These are phyloP conservation scores for Erethizon dorsatum DNA, from an alignment of 2,797 vertebrate species.

Conservation along the genomic window DNA sequence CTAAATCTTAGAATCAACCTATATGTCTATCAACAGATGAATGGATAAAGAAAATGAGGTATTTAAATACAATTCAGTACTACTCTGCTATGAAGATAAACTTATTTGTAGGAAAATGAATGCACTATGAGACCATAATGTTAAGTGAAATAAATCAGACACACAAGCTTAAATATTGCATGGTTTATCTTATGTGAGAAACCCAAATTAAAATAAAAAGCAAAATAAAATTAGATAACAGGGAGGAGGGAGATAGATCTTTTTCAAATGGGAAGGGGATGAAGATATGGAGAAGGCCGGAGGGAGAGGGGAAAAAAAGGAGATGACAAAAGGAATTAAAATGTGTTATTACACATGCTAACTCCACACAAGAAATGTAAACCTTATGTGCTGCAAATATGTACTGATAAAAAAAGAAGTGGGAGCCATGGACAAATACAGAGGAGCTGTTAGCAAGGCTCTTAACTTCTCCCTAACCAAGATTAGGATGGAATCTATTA, in stretches of 20 bases:
- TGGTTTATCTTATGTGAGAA: not conserved
- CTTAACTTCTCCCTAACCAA: conserved; percentile 35
- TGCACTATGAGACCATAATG: not conserved
- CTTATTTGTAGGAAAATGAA: not conserved
- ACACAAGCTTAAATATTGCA: not conserved
- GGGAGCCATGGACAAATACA: conserved; percentile 67
- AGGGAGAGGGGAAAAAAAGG: not conserved
- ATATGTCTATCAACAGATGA: not conserved
- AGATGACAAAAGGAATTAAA: not conserved
- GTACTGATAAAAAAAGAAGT: conserved; percentile 28
- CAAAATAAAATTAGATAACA: not conserved
- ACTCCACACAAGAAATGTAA: not conserved
- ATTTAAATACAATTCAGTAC: not conserved
- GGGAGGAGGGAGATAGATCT: not conserved
- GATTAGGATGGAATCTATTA: conserved; percentile 4
- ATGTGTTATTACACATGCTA: not conserved
- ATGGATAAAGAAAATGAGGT: not conserved
- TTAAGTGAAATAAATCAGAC: not conserved
- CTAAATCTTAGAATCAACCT: not conserved
- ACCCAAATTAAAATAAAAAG: not conserved
- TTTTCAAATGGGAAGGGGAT: not conserved
- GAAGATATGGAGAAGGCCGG: not conserved
- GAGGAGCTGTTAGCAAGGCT: conserved; percentile 35
- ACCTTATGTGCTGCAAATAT: not conserved
- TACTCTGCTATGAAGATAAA: not conserved